These are phyloP conservation scores for Nettapus auritus DNA, from an alignment of 2,113 vertebrate genomes.

Conservation along the genomic window DNA sequence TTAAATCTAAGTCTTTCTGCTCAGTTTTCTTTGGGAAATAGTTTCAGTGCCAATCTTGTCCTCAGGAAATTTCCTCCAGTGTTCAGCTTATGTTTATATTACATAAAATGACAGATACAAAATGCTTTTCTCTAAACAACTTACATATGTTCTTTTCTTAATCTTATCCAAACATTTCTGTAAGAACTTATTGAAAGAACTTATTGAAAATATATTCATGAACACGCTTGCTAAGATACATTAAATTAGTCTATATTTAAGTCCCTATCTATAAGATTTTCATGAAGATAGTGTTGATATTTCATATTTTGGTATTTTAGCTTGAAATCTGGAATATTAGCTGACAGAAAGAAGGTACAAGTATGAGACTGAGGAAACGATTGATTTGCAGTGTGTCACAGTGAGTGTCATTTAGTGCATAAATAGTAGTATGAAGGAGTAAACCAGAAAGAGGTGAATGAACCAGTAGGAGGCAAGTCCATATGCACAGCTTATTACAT, in stretches of 20 bases:
- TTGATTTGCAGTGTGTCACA: background rate
- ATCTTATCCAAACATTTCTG: constrained; percentile 18
- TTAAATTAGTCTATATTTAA: background rate
- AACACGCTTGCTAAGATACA: background rate
- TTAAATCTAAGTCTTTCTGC: background rate
- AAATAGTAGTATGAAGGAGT: background rate
- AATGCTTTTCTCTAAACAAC: background rate
- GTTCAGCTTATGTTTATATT: constrained; percentile 1
- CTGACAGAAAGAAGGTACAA: background rate
- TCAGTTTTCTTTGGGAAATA: background rate
- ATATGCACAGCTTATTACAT: background rate
- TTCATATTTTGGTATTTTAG: background rate
- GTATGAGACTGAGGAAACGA: background rate
- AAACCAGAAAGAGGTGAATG: background rate
- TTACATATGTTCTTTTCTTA: constrained; percentile 25
- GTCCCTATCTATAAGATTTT: background rate
- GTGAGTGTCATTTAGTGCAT: background rate
- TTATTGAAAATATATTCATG: background rate
- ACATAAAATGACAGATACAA: constrained; percentile 5
- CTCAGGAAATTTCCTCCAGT: background rate
- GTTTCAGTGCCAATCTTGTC: background rate
- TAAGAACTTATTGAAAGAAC: background rate
- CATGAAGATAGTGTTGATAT: background rate
- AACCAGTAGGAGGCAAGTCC: background rate
- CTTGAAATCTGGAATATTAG: background rate